phyloP scores from a whole-genome alignment of 2,888 invertebrate genomes.

The Cinara cedri region DNA sequence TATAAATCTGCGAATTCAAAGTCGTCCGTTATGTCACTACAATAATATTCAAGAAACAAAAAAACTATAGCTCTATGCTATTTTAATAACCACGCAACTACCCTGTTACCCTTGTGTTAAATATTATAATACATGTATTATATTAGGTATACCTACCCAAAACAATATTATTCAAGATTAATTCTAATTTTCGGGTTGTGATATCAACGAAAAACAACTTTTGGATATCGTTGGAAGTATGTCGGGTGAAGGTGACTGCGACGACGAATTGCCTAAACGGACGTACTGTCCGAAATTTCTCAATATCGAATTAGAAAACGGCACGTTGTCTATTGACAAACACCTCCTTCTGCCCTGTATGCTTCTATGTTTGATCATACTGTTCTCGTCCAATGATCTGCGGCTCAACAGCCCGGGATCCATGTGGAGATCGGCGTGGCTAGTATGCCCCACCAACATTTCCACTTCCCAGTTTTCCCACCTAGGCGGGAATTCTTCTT shows the following conservation, averaged over 20 bases:
- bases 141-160: background rate
- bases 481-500: slow-evolving; percentile 30
- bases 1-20: too few species aligned
- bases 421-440: slow-evolving; percentile 19
- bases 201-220: slow-evolving; percentile 51
- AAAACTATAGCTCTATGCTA: too few species aligned
- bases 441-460: slow-evolving; percentile 52
- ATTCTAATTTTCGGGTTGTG: slow-evolving; percentile 36
- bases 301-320: slow-evolving; percentile 52
- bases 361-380: slow-evolving; percentile 25
- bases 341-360: slow-evolving; percentile 39
- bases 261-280: slow-evolving; percentile 34
- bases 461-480: slow-evolving; percentile 54
- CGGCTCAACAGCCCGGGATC: slow-evolving; percentile 15
- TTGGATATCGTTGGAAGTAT: slow-evolving; percentile 54
- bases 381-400: slow-evolving; percentile 39
- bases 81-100: slow-evolving; percentile 38
- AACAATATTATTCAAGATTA: background rate
- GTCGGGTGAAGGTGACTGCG: slow-evolving; percentile 43
- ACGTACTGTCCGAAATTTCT: slow-evolving; percentile 52
- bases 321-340: slow-evolving; percentile 43
- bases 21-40: too few species aligned
- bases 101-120: slow-evolving; percentile 12
- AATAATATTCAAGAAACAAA: too few species aligned
- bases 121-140: too few species aligned